phyloP scores from a whole-genome alignment of 2,888 invertebrate genomes.

The Acanthosepion lycidas region DNA sequence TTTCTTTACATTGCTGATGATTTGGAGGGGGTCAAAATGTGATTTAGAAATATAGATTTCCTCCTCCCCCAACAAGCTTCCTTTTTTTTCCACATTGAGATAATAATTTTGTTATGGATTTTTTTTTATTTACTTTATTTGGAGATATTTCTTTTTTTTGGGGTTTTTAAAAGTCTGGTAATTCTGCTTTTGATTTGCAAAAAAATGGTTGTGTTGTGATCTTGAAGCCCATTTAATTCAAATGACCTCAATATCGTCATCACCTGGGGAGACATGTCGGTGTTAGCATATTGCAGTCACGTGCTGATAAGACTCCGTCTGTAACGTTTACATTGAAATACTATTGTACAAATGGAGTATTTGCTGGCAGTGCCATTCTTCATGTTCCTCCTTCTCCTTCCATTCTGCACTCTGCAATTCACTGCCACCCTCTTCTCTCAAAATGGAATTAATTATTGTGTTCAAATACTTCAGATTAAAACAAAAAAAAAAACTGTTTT shows the following conservation, averaged over 20 bases:
- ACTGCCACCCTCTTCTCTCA: not conserved
- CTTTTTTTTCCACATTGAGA: no score
- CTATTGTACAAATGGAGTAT: not conserved
- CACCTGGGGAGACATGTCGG: not conserved
- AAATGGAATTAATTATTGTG: not conserved
- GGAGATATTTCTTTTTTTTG: no score
- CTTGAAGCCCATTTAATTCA: not conserved
- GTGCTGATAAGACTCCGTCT: not conserved
- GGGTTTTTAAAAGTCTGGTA: no score
- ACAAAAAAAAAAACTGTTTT: no score
- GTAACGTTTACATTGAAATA: slow-evolving; percentile 2
- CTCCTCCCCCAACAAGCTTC: no score
- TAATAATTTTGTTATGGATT: no score
- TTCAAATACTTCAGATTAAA: not conserved
- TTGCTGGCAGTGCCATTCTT: not conserved
- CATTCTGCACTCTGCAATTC: not conserved
- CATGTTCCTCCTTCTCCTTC: not conserved
- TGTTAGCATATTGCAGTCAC: not conserved
- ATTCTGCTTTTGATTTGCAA: no score
- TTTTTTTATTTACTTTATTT: no score
- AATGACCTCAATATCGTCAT: not conserved
- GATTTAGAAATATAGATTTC: no score
- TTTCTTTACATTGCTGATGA: no score
- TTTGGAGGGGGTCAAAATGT: no score
- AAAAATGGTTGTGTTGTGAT: no score